A percentile compares a stretch with the other conserved stretches of the same genome.
Evolutionary conservation across 2,888 invertebrate genomes (phyloP).

Genomic region (Phalera bucephala): DNA sequence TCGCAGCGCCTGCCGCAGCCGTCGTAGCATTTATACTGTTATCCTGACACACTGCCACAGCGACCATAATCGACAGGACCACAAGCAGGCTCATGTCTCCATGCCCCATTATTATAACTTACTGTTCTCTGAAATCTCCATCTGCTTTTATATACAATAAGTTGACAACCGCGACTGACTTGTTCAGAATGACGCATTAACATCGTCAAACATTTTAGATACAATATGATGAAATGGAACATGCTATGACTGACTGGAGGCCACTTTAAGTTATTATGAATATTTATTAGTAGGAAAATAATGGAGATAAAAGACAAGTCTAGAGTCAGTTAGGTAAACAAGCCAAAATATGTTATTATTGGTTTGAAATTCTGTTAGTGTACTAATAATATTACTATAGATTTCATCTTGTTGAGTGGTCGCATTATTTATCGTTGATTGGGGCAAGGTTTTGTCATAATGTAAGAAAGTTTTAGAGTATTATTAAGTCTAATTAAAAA

Average conservation of each 20-base stretch:
- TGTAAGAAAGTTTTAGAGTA: too few species aligned
- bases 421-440: too few species aligned
- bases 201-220: slow-evolving; percentile 15
- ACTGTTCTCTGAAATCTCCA: slow-evolving; percentile 17
- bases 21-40: slow-evolving; percentile 22
- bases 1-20: slow-evolving; percentile 6
- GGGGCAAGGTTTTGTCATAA: too few species aligned
- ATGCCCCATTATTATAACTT: slow-evolving; percentile 30
- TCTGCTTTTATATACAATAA: slow-evolving; percentile 26
- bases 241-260: slow-evolving; percentile 26
- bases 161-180: slow-evolving; percentile 23
- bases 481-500: too few species aligned
- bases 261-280: slow-evolving; percentile 29
- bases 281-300: slow-evolving; percentile 28
- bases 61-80: slow-evolving; percentile 29
- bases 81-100: slow-evolving; percentile 32
- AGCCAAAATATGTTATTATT: too few species aligned
- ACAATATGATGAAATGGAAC: slow-evolving; percentile 21
- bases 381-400: too few species aligned
- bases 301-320: slow-evolving; percentile 9
- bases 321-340: background rate
- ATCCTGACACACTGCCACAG: slow-evolving; percentile 30
- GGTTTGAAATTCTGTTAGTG: too few species aligned
- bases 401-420: too few species aligned
- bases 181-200: slow-evolving; percentile 10